Evolutionary conservation across 2,113 vertebrate genomes (phyloP).

Genomic region (Orthonyx spaldingii): DNA sequence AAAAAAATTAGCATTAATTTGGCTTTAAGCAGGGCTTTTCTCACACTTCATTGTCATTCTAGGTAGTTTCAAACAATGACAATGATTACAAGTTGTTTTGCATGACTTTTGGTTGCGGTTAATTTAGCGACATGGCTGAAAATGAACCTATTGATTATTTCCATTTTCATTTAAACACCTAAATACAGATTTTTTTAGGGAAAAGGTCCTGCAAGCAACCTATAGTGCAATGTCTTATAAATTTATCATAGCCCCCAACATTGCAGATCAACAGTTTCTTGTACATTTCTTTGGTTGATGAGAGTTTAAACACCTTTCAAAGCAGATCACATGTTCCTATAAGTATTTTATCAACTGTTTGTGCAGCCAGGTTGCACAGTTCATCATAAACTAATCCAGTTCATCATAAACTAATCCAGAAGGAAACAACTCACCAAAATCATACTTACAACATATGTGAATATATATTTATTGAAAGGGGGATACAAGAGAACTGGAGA

Average conservation of each 20-base stretch:
- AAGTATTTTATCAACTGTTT: background rate
- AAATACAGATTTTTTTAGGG: background rate
- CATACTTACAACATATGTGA: background rate
- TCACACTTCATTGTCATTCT: background rate
- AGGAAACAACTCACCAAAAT: background rate
- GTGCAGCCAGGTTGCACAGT: background rate
- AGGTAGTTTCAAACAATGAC: background rate
- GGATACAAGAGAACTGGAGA: background rate
- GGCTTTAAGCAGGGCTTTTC: background rate
- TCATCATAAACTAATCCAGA: background rate
- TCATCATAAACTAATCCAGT: background rate
- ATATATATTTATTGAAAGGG: background rate
- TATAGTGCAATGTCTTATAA: background rate
- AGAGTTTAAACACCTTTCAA: background rate
- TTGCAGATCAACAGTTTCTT: background rate
- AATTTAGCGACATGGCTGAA: background rate
- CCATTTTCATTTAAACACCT: background rate
- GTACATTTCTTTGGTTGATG: background rate
- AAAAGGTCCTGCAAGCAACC: background rate
- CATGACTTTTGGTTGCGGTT: background rate
- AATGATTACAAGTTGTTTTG: background rate
- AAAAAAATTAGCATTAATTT: background rate
- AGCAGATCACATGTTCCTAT: rapidly evolving
- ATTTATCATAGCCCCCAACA: background rate
- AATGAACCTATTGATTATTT: background rate